These are phyloP conservation scores for Dicrostonyx torquatus DNA, from an alignment of 2,797 vertebrate species.

Conservation along the genomic window DNA sequence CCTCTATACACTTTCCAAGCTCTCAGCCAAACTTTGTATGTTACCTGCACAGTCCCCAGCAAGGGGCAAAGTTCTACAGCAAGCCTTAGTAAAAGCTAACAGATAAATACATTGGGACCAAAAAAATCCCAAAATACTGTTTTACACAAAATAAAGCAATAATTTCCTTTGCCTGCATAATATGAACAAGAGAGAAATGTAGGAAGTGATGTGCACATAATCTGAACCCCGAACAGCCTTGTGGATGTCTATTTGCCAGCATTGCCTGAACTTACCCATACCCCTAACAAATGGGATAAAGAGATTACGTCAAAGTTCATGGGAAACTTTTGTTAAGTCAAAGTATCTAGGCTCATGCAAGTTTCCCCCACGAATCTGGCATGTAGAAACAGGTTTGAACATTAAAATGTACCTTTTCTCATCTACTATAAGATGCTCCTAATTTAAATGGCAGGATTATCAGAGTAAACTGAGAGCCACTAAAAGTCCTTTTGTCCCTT, in stretches of 20 bases:
- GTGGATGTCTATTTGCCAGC: rapidly evolving
- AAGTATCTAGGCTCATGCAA: not conserved
- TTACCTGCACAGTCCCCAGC: constrained; percentile 76
- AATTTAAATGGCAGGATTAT: constrained; percentile 11
- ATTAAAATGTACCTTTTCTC: not conserved
- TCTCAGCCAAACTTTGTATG: constrained; percentile 83
- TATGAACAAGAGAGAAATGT: not conserved
- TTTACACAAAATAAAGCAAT: constrained; percentile 6
- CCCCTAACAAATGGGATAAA: not conserved
- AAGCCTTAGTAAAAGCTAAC: constrained; percentile 61
- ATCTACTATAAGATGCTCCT: not conserved
- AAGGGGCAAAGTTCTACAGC: constrained; percentile 64
- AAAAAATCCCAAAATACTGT: not conserved
- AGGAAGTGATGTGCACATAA: not conserved
- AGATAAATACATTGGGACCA: not conserved
- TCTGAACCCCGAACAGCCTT: not conserved
- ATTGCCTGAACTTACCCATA: not conserved
- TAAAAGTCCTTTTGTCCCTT: not conserved
- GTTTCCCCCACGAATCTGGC: not conserved
- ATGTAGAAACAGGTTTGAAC: not conserved
- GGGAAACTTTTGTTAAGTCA: not conserved
- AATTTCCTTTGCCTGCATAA: not conserved
- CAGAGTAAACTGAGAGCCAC: not conserved
- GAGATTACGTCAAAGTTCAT: not conserved
- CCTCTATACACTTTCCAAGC: constrained; percentile 86